These are phyloP conservation scores for Anarrhichthys ocellatus DNA, from an alignment of 2,113 vertebrate species.

Conservation along the genomic window DNA sequence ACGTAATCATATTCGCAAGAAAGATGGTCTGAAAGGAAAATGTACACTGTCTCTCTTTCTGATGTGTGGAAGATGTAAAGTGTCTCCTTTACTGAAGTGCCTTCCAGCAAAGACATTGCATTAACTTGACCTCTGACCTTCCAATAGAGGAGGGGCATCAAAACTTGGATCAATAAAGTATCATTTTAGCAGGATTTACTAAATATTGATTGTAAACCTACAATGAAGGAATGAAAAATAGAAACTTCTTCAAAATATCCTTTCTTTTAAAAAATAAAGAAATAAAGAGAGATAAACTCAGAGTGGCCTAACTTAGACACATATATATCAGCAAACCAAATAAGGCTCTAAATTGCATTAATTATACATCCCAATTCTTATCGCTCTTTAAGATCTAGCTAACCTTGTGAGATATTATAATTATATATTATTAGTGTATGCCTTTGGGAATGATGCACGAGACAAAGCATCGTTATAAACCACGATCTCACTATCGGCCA, in stretches of 20 bases:
- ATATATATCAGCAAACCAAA: not conserved
- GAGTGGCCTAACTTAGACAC: not conserved
- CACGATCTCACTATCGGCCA: not conserved
- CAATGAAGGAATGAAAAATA: not conserved
- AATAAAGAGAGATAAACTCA: not conserved
- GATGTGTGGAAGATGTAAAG: not conserved
- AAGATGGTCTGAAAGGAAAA: not conserved
- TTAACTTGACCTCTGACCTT: constrained; percentile 10
- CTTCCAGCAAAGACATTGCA: not conserved
- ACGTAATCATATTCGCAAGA: not conserved
- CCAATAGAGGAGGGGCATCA: not conserved
- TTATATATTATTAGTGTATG: constrained; percentile 4
- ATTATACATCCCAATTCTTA: not conserved
- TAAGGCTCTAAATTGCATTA: not conserved
- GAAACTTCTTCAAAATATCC: not conserved
- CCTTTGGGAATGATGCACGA: not conserved
- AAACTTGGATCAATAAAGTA: not conserved
- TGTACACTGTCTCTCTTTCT: not conserved
- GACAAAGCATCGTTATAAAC: not conserved
- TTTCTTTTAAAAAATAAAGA: not conserved
- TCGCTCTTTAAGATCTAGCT: not conserved
- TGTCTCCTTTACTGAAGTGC: not conserved
- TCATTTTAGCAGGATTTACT: not conserved
- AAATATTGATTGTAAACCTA: not conserved
- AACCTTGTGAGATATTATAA: not conserved